Conservation (phyloP, 2,797 vertebrate species). For the Scleropages formosus region DNA sequence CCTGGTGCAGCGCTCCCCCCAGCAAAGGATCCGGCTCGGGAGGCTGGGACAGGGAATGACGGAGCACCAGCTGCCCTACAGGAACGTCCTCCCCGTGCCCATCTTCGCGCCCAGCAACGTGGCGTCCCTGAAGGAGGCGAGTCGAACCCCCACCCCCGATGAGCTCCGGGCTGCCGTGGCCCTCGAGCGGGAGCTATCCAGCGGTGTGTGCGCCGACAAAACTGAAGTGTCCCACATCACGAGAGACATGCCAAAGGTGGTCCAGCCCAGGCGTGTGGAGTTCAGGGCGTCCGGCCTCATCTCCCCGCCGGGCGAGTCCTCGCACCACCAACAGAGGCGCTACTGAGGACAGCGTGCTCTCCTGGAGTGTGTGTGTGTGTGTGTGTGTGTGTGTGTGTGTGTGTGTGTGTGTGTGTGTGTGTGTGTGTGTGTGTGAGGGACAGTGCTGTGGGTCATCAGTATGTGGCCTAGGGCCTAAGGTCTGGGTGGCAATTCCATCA, state of each 20-base stretch:
- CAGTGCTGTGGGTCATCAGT: no score
- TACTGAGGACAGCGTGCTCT: not conserved
- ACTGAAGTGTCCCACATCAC: constrained; percentile 28
- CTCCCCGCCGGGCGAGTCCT: constrained; percentile 36
- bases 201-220: constrained; percentile 5
- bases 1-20: constrained; percentile 41
- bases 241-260: constrained; percentile 28
- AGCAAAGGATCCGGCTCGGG: constrained; percentile 45
- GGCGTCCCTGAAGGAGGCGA: constrained; percentile 19
- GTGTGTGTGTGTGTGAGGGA: no score
- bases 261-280: constrained; percentile 5
- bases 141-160: constrained; percentile 30
- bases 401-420: no score
- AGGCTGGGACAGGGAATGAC: constrained; percentile 42
- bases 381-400: no score
- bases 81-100: constrained; percentile 44
- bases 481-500: not conserved
- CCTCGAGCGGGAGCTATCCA: constrained; percentile 10
- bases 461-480: not conserved
- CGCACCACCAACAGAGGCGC: constrained; percentile 4
- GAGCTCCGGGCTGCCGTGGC: constrained; percentile 8
- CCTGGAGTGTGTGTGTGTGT: no score
- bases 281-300: constrained; percentile 20
- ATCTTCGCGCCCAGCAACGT: constrained; percentile 48
- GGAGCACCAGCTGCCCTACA: constrained; percentile 46